Evolutionary conservation across 2,888 invertebrate species (phyloP).

Genomic region (Drosophila heteroneura): DNA sequence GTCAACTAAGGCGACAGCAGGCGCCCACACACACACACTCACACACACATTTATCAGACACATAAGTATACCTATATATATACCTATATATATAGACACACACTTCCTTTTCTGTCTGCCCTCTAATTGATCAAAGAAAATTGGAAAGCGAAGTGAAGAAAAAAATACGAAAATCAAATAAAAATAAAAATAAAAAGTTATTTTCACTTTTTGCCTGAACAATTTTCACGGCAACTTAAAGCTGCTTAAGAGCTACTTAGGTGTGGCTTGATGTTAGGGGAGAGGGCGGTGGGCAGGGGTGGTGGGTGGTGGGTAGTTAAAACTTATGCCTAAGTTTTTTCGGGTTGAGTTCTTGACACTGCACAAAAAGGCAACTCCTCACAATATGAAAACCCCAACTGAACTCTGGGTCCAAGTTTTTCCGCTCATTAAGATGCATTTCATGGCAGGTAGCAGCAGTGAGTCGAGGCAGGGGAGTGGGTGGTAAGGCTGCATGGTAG

Average conservation of each 20-base stretch:
- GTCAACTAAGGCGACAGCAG: slow-evolving; percentile 39
- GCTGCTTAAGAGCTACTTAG: slow-evolving; percentile 68
- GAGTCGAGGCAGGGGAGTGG: background rate
- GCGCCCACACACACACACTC: slow-evolving; percentile 6
- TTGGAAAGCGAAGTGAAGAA: slow-evolving; percentile 16
- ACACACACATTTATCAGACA: background rate
- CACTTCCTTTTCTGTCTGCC: slow-evolving; percentile 16
- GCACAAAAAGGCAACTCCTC: slow-evolving; percentile 4
- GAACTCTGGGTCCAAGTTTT: slow-evolving; percentile 27
- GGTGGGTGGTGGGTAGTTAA: background rate
- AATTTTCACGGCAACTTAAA: slow-evolving; percentile 76
- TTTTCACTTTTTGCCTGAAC: slow-evolving; percentile 50
- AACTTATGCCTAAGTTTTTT: slow-evolving; percentile 57
- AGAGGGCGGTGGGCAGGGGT: background rate
- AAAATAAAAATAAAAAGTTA: slow-evolving; percentile 51
- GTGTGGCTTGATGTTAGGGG: background rate
- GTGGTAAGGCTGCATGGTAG: background rate
- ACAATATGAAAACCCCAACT: background rate
- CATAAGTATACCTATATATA: background rate
- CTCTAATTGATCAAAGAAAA: slow-evolving; percentile 72
- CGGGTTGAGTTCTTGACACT: slow-evolving; percentile 20
- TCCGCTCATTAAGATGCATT: slow-evolving; percentile 77
- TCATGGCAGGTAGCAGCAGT: slow-evolving; percentile 34
- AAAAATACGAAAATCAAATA: slow-evolving; percentile 1
- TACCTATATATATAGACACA: slow-evolving; percentile 1